Conservation (phyloP, 2,888 invertebrate genomes). For the Acheta domesticus region DNA sequence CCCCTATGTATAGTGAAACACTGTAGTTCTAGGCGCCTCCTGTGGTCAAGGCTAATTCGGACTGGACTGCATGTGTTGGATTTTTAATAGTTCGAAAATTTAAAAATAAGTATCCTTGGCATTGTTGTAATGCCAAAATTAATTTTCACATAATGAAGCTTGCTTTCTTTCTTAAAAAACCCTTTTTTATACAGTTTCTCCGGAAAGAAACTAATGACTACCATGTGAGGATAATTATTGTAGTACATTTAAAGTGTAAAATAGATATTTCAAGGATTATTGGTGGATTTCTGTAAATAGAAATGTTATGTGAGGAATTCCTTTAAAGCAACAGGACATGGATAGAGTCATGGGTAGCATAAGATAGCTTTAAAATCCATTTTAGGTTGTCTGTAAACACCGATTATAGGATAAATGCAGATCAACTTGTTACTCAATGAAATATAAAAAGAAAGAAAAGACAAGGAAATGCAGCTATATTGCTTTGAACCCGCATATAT, state of each 20-base stretch:
- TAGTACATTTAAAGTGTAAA: slow-evolving; percentile 28
- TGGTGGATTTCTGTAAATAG: slow-evolving; percentile 28
- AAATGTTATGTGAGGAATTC: slow-evolving; percentile 33
- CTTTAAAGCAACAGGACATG: slow-evolving; percentile 11
- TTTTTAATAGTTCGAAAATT: slow-evolving; percentile 27
- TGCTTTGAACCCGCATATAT: background rate
- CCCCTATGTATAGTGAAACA: slow-evolving; percentile 30
- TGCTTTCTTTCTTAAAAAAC: slow-evolving; percentile 3
- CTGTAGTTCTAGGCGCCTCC: slow-evolving; percentile 34
- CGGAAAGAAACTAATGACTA: slow-evolving; percentile 26
- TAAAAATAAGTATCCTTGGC: background rate
- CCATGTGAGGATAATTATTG: slow-evolving; percentile 32
- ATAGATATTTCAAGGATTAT: slow-evolving; percentile 29
- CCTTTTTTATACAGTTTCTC: background rate
- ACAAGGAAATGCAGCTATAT: background rate
- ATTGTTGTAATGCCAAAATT: background rate
- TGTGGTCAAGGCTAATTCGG: slow-evolving; percentile 35
- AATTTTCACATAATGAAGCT: slow-evolving; percentile 11
- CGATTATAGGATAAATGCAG: too few species aligned
- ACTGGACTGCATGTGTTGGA: slow-evolving; percentile 33
- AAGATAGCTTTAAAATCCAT: background rate
- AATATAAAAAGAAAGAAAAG: too few species aligned
- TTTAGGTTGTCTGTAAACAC: too few species aligned
- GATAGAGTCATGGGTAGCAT: background rate
- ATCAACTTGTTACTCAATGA: too few species aligned